phyloP scores from a whole-genome alignment of 2,113 vertebrate species.

The Isurus oxyrinchus region DNA sequence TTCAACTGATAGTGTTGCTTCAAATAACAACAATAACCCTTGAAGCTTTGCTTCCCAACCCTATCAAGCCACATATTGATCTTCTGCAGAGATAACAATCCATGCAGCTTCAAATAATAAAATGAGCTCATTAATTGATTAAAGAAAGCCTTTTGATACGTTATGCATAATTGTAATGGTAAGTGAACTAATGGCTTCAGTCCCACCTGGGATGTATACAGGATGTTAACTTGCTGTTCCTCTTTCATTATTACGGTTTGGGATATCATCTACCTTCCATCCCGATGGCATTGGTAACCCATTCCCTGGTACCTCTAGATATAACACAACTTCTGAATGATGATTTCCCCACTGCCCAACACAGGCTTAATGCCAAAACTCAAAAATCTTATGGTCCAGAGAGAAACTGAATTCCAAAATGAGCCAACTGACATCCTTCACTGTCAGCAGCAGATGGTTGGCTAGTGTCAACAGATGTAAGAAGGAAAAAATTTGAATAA shows the following conservation, averaged over 20 bases:
- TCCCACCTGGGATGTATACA: neutral
- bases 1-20: neutral
- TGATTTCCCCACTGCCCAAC: neutral
- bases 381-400: neutral
- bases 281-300: neutral
- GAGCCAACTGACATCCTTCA: neutral
- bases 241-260: neutral
- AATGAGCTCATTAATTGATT: neutral
- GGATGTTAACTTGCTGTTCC: neutral
- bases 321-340: neutral
- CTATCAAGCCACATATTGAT: neutral
- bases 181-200: neutral
- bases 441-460: slow-evolving; percentile 10
- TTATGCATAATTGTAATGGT: slow-evolving; percentile 1
- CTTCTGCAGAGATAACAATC: neutral
- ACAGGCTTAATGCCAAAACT: neutral
- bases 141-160: neutral
- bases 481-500: slow-evolving; percentile 25
- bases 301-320: neutral
- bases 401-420: neutral
- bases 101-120: neutral
- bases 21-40: neutral
- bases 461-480: neutral
- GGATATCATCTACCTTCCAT: neutral
- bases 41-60: neutral